Evolutionary conservation across 2,888 invertebrate species (phyloP), one percentile per base, ranked within the genome.

Genomic region (Tiliacea citrago): DNA sequence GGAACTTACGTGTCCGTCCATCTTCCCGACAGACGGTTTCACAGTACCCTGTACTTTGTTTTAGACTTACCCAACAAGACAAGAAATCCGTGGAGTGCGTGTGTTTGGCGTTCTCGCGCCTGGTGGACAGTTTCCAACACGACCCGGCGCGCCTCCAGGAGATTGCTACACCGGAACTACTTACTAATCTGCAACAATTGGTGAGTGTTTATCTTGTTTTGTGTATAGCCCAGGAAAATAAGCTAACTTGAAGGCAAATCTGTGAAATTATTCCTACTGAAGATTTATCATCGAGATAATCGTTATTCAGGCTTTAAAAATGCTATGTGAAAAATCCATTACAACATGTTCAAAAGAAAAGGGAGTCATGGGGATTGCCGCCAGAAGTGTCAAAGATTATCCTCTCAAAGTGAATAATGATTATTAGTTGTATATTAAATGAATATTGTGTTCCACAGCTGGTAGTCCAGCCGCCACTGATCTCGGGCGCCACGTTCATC

Each of bases 81-180:
- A 99, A 99, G 94, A 99, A 99, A 92, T 99, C 99, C 76, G 99
- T 99, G 60, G 99, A 99, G 92, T 99, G 99, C 91, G 99, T 99
- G 21, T 99, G 99, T 90, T 97, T 99, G 84, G 99, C 99, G 39
- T 99, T 99, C 96, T 99, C 99, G 75, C 98, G 99, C 9, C 97
- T 99, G 62, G 99, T 99, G 65, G 99, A 99, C 92, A 99, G 99
- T 93, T 99, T 99, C 94, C 99, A 99, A 92, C 97, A 98, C 88
- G 99, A 99, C 92, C 98, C 99, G 29, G 97, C 98, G 42, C 98
- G 98, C 82, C 96, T 99, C 79, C 98, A 99, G 92, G 99, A 99
- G 96, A 99, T 99, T 81, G 99, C 99, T 66, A 98, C 98, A 74
- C 98, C 98, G 35, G 99, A 98, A 91, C 96, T 99, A 77, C 97